These are phyloP conservation scores for Tenodera sinensis DNA, from an alignment of 2,888 invertebrate species.

Conservation along the genomic window DNA sequence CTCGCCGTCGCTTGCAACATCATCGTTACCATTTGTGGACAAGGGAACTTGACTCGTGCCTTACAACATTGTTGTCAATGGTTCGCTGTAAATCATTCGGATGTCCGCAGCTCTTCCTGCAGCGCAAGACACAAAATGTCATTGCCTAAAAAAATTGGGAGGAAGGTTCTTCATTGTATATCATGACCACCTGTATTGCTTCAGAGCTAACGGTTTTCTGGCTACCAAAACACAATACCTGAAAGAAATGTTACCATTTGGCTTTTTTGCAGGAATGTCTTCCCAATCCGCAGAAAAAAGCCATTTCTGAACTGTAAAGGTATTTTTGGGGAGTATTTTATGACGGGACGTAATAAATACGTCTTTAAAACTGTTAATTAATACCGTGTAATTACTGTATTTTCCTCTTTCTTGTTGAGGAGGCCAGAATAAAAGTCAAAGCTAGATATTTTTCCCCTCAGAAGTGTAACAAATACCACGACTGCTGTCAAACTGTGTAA, in stretches of 20 bases:
- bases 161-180: neutral
- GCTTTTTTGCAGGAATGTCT: neutral
- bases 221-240: neutral
- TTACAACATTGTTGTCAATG: neutral
- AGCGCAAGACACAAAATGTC: neutral
- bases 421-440: neutral
- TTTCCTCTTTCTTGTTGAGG: neutral
- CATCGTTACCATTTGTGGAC: neutral
- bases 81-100: neutral
- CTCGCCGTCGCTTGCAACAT: neutral
- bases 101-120: neutral
- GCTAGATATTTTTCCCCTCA: neutral
- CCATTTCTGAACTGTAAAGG: neutral
- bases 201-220: neutral
- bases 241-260: neutral
- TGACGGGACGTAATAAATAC: neutral
- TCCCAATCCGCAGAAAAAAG: neutral
- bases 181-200: neutral
- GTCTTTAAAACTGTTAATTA: neutral
- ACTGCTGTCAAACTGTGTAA: neutral
- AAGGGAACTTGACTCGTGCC: neutral
- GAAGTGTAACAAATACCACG: neutral
- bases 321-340: neutral
- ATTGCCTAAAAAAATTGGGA: neutral
- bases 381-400: neutral